These are phyloP conservation scores for Mirounga angustirostris DNA, from an alignment of 2,113 vertebrate genomes.

Conservation along the genomic window DNA sequence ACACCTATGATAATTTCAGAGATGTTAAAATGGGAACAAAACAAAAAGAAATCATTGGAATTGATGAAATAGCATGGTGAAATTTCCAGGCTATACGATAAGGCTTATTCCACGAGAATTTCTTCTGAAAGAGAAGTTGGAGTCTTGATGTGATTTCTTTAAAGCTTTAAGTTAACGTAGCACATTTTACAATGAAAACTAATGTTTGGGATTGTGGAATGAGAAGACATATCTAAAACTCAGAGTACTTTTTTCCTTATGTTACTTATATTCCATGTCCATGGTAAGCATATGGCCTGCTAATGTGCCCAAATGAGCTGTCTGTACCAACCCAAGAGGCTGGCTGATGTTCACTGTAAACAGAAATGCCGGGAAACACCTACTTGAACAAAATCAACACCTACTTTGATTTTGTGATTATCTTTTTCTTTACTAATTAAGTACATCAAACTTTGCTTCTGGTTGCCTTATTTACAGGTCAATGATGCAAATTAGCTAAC, in stretches of 20 bases:
- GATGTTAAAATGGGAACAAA: conserved; percentile 15
- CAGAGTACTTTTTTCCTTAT: not conserved
- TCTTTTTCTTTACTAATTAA: conserved; percentile 46
- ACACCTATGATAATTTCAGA: not conserved
- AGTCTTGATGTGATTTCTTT: not conserved
- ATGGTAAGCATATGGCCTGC: not conserved
- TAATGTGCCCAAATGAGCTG: not conserved
- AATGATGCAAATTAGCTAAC: conserved; percentile 22
- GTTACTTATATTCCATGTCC: not conserved
- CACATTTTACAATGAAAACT: not conserved
- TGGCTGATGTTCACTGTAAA: not conserved
- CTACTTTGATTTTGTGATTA: conserved; percentile 23
- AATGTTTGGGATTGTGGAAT: not conserved
- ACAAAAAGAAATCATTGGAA: not conserved
- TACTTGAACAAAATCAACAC: not conserved
- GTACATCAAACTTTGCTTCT: not conserved
- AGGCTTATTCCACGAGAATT: not conserved
- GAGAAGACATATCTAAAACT: conserved; percentile 6
- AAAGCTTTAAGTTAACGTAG: not conserved
- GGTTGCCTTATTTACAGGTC: not conserved
- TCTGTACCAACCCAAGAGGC: not conserved
- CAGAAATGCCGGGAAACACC: conserved; percentile 1
- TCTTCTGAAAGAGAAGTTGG: conserved; percentile 29
- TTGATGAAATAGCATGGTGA: not conserved
- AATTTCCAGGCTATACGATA: not conserved